phyloP scores from a whole-genome alignment of 2,797 vertebrate genomes.

The Tachyglossus aculeatus region DNA sequence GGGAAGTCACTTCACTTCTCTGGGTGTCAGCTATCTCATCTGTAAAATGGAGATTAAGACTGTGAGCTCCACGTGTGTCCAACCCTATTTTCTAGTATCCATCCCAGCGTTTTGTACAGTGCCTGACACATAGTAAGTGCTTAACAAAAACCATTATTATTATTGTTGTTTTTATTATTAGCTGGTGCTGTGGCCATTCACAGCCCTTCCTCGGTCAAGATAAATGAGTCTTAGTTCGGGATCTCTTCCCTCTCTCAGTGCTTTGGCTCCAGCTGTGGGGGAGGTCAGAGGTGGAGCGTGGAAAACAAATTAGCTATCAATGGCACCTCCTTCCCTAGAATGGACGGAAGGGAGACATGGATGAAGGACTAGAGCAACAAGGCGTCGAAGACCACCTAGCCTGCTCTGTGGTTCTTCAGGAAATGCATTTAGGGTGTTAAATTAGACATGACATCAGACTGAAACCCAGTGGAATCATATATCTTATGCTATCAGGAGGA shows the following conservation, averaged over 20 bases:
- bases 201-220: no score
- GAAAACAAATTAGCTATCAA: constrained; percentile 10
- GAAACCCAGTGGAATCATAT: constrained; percentile 27
- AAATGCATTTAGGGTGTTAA: constrained; percentile 44
- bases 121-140: no score
- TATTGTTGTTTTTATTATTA: not conserved
- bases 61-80: no score
- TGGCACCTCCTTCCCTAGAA: not conserved
- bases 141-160: no score
- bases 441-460: constrained; percentile 43
- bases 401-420: constrained; percentile 15
- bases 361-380: constrained; percentile 25
- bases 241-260: no score
- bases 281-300: not conserved
- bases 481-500: constrained; percentile 30
- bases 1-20: no score
- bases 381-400: constrained; percentile 3
- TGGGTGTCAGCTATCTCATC: no score
- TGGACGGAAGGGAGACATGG: constrained; percentile 1
- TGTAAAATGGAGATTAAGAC: no score
- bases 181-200: no score
- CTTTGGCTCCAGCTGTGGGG: not conserved
- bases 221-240: no score
- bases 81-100: no score
- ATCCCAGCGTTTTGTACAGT: no score